Conservation (phyloP, 2,888 invertebrate genomes). For the Coecobrya sp. region DNA sequence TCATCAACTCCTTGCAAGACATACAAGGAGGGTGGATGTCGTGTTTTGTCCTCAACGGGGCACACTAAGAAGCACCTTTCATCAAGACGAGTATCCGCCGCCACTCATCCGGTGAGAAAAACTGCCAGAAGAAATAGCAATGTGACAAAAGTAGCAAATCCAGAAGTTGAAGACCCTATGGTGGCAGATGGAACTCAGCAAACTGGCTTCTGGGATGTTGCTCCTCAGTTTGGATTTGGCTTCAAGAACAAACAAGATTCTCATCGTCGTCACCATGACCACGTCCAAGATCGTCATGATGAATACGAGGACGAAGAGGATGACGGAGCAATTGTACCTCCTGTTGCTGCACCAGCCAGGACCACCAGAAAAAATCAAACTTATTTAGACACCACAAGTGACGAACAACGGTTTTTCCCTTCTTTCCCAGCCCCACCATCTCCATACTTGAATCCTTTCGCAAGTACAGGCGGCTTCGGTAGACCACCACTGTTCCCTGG, state of each 20-base stretch:
- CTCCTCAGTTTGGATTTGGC: constrained; percentile 61
- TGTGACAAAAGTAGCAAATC: background rate
- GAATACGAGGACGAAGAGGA: constrained; percentile 69
- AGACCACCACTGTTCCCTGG: constrained; percentile 85
- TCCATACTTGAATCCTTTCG: constrained; percentile 79
- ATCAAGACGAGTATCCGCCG: constrained; percentile 17
- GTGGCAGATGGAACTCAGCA: constrained; percentile 81
- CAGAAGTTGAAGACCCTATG: constrained; percentile 71
- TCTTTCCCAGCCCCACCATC: constrained; percentile 84
- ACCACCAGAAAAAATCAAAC: constrained; percentile 64
- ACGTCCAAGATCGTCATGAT: constrained; percentile 62
- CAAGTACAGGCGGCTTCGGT: constrained; percentile 68
- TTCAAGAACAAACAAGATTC: constrained; percentile 80
- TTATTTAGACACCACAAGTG: constrained; percentile 82
- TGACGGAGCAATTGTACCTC: constrained; percentile 22
- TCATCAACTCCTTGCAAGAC: constrained; percentile 66
- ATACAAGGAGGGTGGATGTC: constrained; percentile 60
- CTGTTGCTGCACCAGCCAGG: constrained; percentile 29
- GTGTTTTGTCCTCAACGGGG: constrained; percentile 13
- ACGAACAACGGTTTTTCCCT: constrained; percentile 86
- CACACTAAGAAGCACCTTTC: constrained; percentile 17
- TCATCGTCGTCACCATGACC: background rate
- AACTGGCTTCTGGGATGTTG: constrained; percentile 81
- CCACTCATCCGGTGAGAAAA: constrained; percentile 18
- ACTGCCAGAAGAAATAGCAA: constrained; percentile 38